Base-by-base conservation (phyloP, 2,113 vertebrate genomes). In the Poeciliopsis retropinna region DNA sequence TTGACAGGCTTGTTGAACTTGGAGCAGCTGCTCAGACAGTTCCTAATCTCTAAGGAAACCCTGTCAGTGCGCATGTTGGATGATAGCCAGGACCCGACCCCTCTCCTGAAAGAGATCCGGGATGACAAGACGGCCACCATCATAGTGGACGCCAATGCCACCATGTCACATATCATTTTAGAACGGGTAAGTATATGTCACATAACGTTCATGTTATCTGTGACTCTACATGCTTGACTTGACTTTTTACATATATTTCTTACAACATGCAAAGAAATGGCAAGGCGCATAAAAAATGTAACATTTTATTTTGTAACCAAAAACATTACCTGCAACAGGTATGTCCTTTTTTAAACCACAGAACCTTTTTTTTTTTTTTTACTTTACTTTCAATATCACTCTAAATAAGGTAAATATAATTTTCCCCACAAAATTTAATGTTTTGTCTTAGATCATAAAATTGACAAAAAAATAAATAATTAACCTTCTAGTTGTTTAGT, bases 1-100 rank as follows among this genome's bases (percentile, higher is more conserved):
- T 57, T 34, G 64, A 25, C 90, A 99, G 98, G 98, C 95, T 96
- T 99, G 93, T 92, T 99, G 84, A 99, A 98, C 94, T 95, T 99
- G 70, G 98, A 99, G 95, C 96, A 96, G 93, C 93, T 99, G 90
- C 96, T 99, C 54, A 94, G 97, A 60, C 97, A 98, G 88, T 99
- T 99, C 94, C 98, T 99, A 61, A 99, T 99, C 89, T 99, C 98
- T 91, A 99, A 98, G 95, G 98, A 99, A 88, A 98, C 97, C 0
- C 95, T 99, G 67, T 98, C 97, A 0, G 97, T 99, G 71, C 96
- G 98, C 89, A 98, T 99, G 97, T 91, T 99, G 72, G 97, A 99
- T 27, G 97, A 98, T 92, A 98, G 95, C 90, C 92, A 97, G 85
- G 98, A 99, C 67, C 98, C 98, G 5, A 99, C 97, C 28, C 97